phyloP scores from a whole-genome alignment of 2,797 vertebrate species.

The Parotocinclus haroldoi region DNA sequence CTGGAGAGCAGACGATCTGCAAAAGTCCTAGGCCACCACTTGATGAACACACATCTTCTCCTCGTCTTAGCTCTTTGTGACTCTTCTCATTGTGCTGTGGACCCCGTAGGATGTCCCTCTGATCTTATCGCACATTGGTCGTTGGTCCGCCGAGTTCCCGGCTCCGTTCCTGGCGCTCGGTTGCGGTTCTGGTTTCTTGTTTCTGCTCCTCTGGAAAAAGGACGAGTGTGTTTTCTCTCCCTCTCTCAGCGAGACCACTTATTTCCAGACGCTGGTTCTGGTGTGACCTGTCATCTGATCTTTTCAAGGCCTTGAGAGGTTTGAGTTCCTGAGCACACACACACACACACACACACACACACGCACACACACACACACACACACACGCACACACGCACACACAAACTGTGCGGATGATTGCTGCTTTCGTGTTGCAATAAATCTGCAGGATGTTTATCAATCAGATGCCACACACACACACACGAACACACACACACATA shows the following conservation, averaged over 20 bases:
- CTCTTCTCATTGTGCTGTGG: too few species aligned
- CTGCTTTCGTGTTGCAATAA: background rate
- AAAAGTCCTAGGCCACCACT: too few species aligned
- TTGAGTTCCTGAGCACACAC: conserved; percentile 55
- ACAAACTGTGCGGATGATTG: conserved; percentile 24
- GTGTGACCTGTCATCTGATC: conserved; percentile 66
- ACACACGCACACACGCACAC: conserved; percentile 14
- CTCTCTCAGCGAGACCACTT: conserved; percentile 55
- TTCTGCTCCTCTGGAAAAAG: conserved; percentile 42
- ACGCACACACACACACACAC: conserved; percentile 19
- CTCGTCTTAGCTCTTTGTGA: too few species aligned
- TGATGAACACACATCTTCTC: too few species aligned
- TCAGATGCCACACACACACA: conserved; percentile 14
- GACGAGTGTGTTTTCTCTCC: conserved; percentile 63
- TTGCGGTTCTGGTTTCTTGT: conserved; percentile 35
- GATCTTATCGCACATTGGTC: too few species aligned
- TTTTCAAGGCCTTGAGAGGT: conserved; percentile 45
- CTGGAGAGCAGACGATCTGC: too few species aligned
- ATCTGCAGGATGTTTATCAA: conserved; percentile 27
- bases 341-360: conserved; percentile 11
- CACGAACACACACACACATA: too few species aligned
- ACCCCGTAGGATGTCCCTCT: too few species aligned
- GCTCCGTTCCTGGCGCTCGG: conserved; percentile 9
- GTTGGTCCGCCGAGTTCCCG: too few species aligned
- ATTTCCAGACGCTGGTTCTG: conserved; percentile 61